These are phyloP conservation scores for Junonia oenone DNA, from an alignment of 2,888 invertebrate species.

Conservation along the genomic window DNA sequence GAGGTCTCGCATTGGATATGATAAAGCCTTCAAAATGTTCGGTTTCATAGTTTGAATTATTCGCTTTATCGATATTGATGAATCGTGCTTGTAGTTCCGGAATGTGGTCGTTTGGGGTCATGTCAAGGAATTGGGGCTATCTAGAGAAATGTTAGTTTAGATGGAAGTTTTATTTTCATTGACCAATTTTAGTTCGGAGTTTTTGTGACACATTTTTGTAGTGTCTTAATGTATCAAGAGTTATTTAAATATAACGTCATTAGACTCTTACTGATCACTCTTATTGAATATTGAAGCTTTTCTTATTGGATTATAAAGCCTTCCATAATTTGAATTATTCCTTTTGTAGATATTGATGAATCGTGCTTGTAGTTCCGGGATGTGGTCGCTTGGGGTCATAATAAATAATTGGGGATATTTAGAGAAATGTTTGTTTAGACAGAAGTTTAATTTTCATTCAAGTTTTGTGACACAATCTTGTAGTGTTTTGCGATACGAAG, in stretches of 20 bases:
- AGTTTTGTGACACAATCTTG: too few relatives aligned
- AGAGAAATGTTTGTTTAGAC: too few relatives aligned
- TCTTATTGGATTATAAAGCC: not conserved
- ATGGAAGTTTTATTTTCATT: too few relatives aligned
- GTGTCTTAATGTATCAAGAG: too few relatives aligned
- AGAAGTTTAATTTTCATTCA: too few relatives aligned
- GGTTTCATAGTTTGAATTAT: not conserved
- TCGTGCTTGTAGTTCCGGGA: not conserved
- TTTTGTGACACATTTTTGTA: too few relatives aligned
- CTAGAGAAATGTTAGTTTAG: too few relatives aligned
- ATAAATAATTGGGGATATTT: too few relatives aligned
- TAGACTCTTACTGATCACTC: not conserved
- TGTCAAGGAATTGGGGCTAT: too few relatives aligned
- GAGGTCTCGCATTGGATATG: not conserved
- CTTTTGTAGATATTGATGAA: not conserved
- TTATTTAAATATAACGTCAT: slow-evolving; percentile 6
- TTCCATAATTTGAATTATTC: not conserved
- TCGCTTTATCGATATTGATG: not conserved
- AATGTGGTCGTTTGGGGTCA: not conserved
- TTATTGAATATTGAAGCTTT: not conserved
- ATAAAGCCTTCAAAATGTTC: slow-evolving; percentile 1
- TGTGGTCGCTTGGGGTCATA: not conserved
- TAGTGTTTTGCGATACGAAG: too few relatives aligned
- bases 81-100: not conserved
- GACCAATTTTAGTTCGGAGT: too few relatives aligned